Evolutionary conservation across 2,797 vertebrate genomes (phyloP), one percentile per base, ranked within the genome.

Genomic region (Parauchenoglanis punctatus): DNA sequence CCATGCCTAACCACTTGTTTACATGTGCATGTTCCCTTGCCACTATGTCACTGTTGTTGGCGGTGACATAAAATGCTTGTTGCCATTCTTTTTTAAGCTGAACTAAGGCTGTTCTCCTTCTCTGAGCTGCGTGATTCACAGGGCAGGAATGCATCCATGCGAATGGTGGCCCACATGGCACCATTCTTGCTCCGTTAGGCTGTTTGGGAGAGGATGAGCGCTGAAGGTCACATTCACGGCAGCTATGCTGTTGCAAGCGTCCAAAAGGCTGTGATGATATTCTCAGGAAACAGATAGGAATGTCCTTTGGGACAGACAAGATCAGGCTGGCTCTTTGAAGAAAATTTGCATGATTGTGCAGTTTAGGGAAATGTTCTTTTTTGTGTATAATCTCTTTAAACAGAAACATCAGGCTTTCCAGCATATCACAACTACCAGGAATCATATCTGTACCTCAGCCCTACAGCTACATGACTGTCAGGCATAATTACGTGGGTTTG

Each of bases 271-370:
- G 46, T 67, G n/a, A 67, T 67, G 63, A 68, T 67, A 67, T 90
- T 89, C 59, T 81, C 77, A 86, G 87, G 86, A 88, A 88, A 85
- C 58, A 25, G 35, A 84, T 3, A 84, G 86, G 91, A 92, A 91
- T 89, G 81, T 70, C 89, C 85, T 84, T 77, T 46, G 5, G 76
- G 87, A 35, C 58, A 87, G 89, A 86, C 89, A 88, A 88, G 87
- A 88, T 86, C 76, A 85, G 83, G 76, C 90, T 81, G 52, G 76
- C 35, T 25, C 28, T 81, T 31, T 81, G 40, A 65, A 87, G 49
- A 67, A 56, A 23, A 88, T 89, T 88, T 91, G 77, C 89, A 88
- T 91, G 84, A 89, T 84, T 80, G 73, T 12, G 70, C 58, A 87
- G 76, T 89, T 90, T 67, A 86, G 61, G 86, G 59, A 89, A 91